phyloP scores from a whole-genome alignment of 2,113 vertebrate species.

The Strix aluco region DNA sequence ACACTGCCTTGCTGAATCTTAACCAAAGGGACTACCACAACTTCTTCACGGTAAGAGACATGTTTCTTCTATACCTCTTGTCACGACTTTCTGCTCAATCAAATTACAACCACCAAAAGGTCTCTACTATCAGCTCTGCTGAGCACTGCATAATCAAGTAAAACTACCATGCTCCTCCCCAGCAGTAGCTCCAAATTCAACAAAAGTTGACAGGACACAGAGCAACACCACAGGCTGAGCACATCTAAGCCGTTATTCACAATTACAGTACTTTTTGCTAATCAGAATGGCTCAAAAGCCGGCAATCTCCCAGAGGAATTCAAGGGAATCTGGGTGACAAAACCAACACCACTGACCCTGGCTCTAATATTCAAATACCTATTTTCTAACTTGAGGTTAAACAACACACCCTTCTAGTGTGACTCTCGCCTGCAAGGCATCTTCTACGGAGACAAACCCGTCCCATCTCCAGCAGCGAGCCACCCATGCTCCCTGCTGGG shows the following conservation, averaged over 20 bases:
- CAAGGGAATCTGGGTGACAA: neutral
- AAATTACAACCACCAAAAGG: neutral
- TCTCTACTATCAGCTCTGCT: neutral
- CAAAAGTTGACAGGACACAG: neutral
- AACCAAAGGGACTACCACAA: neutral
- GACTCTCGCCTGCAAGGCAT: rapidly evolving
- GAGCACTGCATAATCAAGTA: neutral
- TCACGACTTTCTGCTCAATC: neutral
- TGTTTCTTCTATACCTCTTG: rapidly evolving
- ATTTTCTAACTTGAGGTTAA: neutral
- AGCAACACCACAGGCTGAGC: neutral
- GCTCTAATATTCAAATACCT: neutral
- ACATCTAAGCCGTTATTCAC: neutral
- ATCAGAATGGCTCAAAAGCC: neutral
- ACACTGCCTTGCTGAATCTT: neutral
- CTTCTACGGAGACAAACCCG: rapidly evolving
- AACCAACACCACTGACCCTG: neutral
- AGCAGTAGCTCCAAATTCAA: neutral
- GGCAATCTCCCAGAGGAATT: neutral
- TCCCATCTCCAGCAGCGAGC: neutral
- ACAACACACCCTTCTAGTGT: neutral
- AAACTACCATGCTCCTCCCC: neutral
- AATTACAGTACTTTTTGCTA: neutral
- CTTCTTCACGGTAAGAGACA: rapidly evolving
- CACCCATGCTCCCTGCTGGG: rapidly evolving